Conservation (phyloP, 2,888 invertebrate species). For the Spatulosminthurus flaviceps region DNA sequence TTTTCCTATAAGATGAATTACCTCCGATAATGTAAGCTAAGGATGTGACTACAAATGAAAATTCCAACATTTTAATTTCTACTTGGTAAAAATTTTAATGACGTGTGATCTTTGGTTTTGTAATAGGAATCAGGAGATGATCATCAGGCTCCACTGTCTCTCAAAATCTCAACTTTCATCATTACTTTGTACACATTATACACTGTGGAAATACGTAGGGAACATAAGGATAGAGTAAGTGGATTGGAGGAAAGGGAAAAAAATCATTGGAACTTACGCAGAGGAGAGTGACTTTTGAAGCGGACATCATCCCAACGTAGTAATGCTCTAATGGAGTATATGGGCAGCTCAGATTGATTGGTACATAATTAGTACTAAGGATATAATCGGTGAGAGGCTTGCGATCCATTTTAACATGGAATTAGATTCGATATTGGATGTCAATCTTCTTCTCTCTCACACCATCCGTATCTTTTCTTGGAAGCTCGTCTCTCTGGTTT, state of each 20-base stretch:
- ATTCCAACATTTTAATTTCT: background rate
- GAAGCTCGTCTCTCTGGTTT: background rate
- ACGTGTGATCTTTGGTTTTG: background rate
- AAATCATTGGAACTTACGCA: background rate
- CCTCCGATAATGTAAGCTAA: background rate
- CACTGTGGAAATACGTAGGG: too few species aligned
- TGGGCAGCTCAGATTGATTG: conserved; percentile 32
- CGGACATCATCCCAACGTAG: too few species aligned
- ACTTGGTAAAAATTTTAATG: background rate
- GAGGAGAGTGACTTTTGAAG: too few species aligned
- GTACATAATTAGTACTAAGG: conserved; percentile 31
- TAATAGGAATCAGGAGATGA: background rate
- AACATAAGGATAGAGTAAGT: background rate
- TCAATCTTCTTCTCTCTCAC: conserved; percentile 12
- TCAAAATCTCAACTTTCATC: too few species aligned
- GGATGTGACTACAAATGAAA: background rate
- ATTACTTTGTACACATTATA: too few species aligned
- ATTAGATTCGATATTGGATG: conserved; percentile 36
- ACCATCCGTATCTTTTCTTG: background rate
- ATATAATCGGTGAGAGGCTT: conserved; percentile 18
- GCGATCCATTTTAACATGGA: conserved; percentile 22
- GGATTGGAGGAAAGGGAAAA: background rate
- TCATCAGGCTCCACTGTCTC: background rate
- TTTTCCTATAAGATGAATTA: conserved; percentile 24
- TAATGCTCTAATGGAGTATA: conserved; percentile 2